phyloP scores from a whole-genome alignment of 2,888 invertebrate genomes.

The Diarsia rubi region DNA sequence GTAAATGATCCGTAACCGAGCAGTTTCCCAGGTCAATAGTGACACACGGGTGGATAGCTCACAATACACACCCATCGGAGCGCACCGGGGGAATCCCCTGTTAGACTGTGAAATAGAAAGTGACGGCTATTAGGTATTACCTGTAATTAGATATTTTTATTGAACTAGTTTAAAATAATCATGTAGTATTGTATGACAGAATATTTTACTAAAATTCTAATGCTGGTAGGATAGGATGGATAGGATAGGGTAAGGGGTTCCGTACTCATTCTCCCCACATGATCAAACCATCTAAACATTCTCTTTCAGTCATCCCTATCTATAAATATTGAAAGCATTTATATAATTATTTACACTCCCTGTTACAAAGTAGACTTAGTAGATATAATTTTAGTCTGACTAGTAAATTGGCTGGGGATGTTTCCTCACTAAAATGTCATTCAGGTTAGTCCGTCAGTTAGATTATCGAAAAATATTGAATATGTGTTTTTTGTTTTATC shows the following conservation, averaged over 20 bases:
- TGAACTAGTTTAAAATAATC: background rate
- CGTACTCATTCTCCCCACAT: too few relatives aligned
- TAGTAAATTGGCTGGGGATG: too few relatives aligned
- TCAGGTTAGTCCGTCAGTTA: too few relatives aligned
- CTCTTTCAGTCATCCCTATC: too few relatives aligned
- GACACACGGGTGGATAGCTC: slow-evolving; percentile 10
- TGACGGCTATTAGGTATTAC: background rate
- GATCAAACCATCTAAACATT: too few relatives aligned
- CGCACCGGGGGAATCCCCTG: slow-evolving; percentile 27
- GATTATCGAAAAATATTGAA: too few relatives aligned
- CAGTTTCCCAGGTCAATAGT: slow-evolving; percentile 42
- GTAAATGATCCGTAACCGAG: slow-evolving; percentile 20
- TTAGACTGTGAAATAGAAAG: slow-evolving; percentile 18
- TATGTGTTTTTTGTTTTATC: too few relatives aligned
- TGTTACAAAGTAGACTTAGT: background rate
- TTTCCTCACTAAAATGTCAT: too few relatives aligned
- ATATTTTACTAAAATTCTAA: background rate
- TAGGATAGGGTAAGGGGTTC: too few relatives aligned
- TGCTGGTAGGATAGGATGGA: too few relatives aligned
- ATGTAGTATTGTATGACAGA: background rate
- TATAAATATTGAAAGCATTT: too few relatives aligned
- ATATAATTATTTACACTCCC: slow-evolving; percentile 15
- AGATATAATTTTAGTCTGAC: background rate
- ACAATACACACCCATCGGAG: slow-evolving; percentile 9
- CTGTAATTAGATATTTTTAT: background rate